Evolutionary conservation across 2,113 vertebrate species (phyloP), one percentile per base, ranked within the genome.

Genomic region (Centropus bengalensis): DNA sequence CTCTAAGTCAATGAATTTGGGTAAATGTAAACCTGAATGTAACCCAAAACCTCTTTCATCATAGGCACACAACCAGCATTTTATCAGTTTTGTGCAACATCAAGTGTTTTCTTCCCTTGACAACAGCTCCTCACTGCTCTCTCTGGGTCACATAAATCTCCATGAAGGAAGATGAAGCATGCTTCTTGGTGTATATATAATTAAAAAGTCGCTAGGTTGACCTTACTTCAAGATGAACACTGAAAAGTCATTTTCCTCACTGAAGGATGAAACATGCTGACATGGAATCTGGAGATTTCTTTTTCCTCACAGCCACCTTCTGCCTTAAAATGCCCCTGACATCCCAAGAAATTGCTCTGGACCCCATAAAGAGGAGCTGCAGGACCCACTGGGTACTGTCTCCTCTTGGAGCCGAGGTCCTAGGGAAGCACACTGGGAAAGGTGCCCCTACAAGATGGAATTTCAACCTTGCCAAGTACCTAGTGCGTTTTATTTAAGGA

Each of bases 171-270:
- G 71, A 88, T 18, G 71, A 78, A 92, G 74, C 38, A 45, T 18
- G 40, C 45, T 82, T 36, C 54, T 63, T 79, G 83, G 45, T 28
- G 82, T 70, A 80, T 58, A 71, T 32, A 80, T 89, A 93, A 93
- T 38, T 78, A 49, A 75, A 55, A 54, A 84, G 86, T 36, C 9
- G 2, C 84, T 67, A 63, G 12, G 24, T 28, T 95, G 88, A 83
- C 76, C 89, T 91, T 56, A 70, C 63, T 52, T 88, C 56, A 83
- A 49, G 96, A 76, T 42, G 58, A 90, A 86, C 59, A 56, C n/a
- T 12, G 9, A 40, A 84, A 81, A 67, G 49, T 14, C 49, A 44
- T 59, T 47, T 63, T 83, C 75, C 59, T 86, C 24, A 7, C 38
- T 56, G 63, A 83, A 75, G 40, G 68, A 63, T 67, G 80, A 70